Percentiles rank a stretch among this genome's conserved stretches.
These are phyloP conservation scores for Hylaea fasciaria DNA, from an alignment of 2,888 invertebrate species.

Conservation along the genomic window DNA sequence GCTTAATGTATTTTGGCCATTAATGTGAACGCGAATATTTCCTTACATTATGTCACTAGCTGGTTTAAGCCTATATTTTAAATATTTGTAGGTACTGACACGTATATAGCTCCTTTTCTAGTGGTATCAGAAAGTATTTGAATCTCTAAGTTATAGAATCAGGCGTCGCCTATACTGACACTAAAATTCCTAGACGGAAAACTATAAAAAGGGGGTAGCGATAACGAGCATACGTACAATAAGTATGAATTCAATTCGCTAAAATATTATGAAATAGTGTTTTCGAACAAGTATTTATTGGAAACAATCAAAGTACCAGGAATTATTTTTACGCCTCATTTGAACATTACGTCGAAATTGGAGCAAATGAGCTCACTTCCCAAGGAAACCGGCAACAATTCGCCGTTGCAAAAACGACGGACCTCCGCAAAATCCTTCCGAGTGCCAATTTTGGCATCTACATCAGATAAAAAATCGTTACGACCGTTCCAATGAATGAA, in stretches of 20 bases:
- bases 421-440: conserved; percentile 27
- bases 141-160: no score
- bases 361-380: conserved; percentile 17
- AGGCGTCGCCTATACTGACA: no score
- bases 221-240: no score
- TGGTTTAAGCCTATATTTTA: not conserved
- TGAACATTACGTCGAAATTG: conserved; percentile 11
- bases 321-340: no score
- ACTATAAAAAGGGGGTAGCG: no score
- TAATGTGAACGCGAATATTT: conserved; percentile 45
- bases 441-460: conserved; percentile 39
- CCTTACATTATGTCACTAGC: conserved; percentile 46
- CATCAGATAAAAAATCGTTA: conserved; percentile 52
- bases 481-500: conserved; percentile 54
- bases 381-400: conserved; percentile 22
- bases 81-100: no score
- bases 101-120: no score
- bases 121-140: no score
- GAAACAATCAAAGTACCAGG: not conserved
- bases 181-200: no score
- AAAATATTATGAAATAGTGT: no score
- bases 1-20: conserved; percentile 55
- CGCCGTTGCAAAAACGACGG: conserved; percentile 23
- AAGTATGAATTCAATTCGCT: no score
- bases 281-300: no score